A percentile compares a stretch with the other conserved stretches of the same genome.
These are phyloP conservation scores for Hetaerina americana DNA, from an alignment of 1,140 invertebrate genomes.

Conservation along the genomic window DNA sequence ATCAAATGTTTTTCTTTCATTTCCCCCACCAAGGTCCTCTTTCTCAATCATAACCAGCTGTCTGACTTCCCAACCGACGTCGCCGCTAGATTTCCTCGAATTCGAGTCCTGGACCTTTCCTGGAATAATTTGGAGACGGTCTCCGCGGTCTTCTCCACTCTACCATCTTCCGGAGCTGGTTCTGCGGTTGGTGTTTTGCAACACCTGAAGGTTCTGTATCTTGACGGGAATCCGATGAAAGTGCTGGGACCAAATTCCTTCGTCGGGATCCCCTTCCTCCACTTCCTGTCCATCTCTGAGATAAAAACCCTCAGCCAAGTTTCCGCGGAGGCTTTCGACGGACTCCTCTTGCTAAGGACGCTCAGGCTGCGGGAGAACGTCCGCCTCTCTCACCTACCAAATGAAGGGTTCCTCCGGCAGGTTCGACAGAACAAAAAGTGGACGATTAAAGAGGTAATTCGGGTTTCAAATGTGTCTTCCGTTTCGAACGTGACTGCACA, in stretches of 20 bases:
- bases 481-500: too few relatives aligned
- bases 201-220: background rate
- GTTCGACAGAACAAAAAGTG: too few relatives aligned
- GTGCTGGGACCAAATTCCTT: constrained; percentile 27
- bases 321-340: constrained; percentile 34
- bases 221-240: background rate
- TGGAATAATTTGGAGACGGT: background rate
- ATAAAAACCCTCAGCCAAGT: constrained; percentile 43
- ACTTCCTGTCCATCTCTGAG: constrained; percentile 45
- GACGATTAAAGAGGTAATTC: constrained; percentile 15
- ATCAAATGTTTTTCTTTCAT: background rate
- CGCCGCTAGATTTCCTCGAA: background rate
- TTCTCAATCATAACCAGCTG: background rate
- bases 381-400: background rate
- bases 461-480: constrained; percentile 26
- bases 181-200: background rate
- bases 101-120: background rate
- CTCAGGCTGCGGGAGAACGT: background rate
- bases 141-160: background rate
- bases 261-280: constrained; percentile 39
- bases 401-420: background rate
- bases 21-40: background rate
- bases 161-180: background rate
- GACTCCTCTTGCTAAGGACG: constrained; percentile 33
- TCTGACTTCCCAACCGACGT: background rate